Conservation (phyloP, 2,888 invertebrate genomes). For the Orthosia incerta region DNA sequence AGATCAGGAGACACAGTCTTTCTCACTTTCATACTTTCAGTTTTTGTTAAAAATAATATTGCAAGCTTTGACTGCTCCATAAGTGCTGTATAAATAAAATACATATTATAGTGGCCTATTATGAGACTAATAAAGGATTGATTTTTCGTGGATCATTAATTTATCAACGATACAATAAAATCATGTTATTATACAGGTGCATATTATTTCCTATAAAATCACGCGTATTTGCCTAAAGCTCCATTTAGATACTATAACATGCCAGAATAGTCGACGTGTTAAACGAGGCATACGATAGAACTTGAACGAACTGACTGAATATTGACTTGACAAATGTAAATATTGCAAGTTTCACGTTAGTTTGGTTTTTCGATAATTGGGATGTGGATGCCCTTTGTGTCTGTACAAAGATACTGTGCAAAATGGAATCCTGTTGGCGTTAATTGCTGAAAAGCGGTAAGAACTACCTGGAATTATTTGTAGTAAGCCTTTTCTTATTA, state of each 20-base stretch:
- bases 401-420: not conserved
- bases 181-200: no score
- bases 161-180: no score
- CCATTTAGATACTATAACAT: conserved; percentile 23
- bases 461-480: not conserved
- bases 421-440: not conserved
- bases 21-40: no score
- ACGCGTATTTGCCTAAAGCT: conserved; percentile 1
- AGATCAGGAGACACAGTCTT: no score
- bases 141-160: no score
- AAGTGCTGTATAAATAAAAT: no score
- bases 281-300: conserved; percentile 59
- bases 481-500: not conserved
- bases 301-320: conserved; percentile 56
- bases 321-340: conserved; percentile 56
- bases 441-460: not conserved
- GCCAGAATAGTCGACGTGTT: conserved; percentile 44
- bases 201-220: no score
- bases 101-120: no score
- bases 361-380: conserved; percentile 35
- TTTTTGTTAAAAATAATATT: no score
- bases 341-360: conserved; percentile 43
- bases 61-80: no score
- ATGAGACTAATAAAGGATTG: accelerated
- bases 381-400: not conserved